Base-by-base conservation (phyloP, 2,113 vertebrate species). In the Fukomys damarensis region DNA sequence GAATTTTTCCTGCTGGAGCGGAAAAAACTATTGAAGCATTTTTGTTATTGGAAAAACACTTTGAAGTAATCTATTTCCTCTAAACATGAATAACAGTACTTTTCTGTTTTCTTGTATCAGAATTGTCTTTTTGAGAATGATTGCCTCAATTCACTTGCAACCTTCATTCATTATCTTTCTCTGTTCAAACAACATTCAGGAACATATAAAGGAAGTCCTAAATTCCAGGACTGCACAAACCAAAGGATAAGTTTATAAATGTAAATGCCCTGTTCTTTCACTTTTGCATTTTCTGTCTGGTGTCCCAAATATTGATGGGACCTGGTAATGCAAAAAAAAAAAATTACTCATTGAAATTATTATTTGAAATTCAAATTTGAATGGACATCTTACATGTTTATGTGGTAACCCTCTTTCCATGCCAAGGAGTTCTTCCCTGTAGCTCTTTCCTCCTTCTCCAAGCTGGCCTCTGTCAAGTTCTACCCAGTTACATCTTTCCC, bases 31-130 rank as follows among this genome's bases (percentile, higher is more conserved):
- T 28, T 46, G 14, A 94, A 76, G n/a, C 13, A 61, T 86, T 94
- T 97, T 83, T 82, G n/a, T 72, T 95, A 41, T 93, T 70, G 92
- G 7, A 74, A 80, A 94, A 95, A 80, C 32, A 26, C 2, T 26
- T 88, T 68, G 58, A 92, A 95, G 91, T 63, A 95, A 96, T 89
- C 43, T 66, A 74, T 86, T 86, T 95, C 58, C 49, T 95, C n/a
- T 85, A 80, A 94, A 94, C 30, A 38, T 1, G 58, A 66, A 83
- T 58, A 85, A 89, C 24, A 84, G 26, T 35, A 49, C 66, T 89
- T 54, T 68, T 54, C 54, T 38, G 30, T 85, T n/a, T 19, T 26
- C 26, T 65, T 86, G n/a, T 95, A 90, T 93, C 90, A 88, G 77
- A 95, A 70, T 35, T 46, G 26, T 1, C 46, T 93, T 85, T 92